Evolutionary conservation across 2,797 vertebrate species (phyloP).

Genomic region (Oreochromis mossambicus): DNA sequence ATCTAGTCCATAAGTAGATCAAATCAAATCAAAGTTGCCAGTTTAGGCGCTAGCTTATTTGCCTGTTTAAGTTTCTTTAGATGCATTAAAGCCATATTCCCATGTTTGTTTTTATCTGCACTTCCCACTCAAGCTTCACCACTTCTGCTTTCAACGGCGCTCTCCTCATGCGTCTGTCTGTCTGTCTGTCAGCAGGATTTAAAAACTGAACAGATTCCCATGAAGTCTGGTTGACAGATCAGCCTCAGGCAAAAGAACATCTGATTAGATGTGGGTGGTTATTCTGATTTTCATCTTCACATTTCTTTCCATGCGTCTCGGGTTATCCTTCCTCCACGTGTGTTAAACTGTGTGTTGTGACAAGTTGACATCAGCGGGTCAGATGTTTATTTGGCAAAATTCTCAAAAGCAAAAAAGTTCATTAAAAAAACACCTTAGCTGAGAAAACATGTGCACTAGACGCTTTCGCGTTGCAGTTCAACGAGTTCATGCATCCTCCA

Average conservation of each 20-base stretch:
- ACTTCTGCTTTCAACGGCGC: conserved; percentile 3
- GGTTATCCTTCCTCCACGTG: not conserved
- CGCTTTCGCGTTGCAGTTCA: not conserved
- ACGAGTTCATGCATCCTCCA: not conserved
- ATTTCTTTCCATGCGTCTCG: not conserved
- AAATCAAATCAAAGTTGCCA: not conserved
- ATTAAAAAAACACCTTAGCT: not conserved
- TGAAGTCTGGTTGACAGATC: not conserved
- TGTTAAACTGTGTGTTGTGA: not conserved
- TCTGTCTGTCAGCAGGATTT: not conserved
- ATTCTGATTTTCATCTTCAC: not conserved
- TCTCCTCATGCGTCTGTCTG: not conserved
- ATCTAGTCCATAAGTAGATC: not conserved
- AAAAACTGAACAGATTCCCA: not conserved
- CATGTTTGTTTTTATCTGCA: not conserved
- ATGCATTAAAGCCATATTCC: not conserved
- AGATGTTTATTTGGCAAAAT: not conserved
- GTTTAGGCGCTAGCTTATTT: not conserved
- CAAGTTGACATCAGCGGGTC: not conserved
- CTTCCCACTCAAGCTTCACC: not conserved
- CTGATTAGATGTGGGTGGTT: not conserved
- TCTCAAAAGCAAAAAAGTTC: not conserved
- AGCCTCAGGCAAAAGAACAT: not conserved
- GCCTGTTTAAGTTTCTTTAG: not conserved
- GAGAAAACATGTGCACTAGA: not conserved